These are phyloP conservation scores for Hippocampus kuda DNA, from an alignment of 2,797 vertebrate species.

Conservation along the genomic window DNA sequence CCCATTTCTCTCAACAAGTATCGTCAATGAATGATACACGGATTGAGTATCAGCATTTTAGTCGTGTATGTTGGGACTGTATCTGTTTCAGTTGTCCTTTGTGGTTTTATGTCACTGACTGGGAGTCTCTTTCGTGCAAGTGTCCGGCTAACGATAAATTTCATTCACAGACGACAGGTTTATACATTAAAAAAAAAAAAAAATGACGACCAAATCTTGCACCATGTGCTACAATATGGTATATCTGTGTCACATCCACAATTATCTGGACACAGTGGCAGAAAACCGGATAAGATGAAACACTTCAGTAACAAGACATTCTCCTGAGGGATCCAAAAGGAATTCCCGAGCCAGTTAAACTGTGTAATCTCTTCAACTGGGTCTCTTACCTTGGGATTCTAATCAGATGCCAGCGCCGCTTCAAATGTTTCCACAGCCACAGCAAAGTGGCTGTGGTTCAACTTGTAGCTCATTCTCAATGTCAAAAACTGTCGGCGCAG, in stretches of 20 bases:
- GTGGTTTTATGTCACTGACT: neutral
- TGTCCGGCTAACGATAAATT: neutral
- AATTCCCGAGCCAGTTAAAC: neutral
- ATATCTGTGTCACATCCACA: neutral
- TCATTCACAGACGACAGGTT: neutral
- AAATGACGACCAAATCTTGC: neutral
- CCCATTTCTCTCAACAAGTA: neutral
- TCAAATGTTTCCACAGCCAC: neutral
- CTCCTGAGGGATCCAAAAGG: neutral
- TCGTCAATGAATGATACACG: no score
- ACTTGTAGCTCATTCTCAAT: neutral
- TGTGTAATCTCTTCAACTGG: neutral
- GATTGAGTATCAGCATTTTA: neutral
- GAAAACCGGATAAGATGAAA: neutral
- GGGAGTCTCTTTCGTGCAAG: neutral
- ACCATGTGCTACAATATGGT: neutral
- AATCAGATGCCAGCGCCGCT: neutral
- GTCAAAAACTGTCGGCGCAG: neutral
- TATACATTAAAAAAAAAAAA: neutral
- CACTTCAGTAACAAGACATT: neutral
- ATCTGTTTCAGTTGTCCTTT: neutral
- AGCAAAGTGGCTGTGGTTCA: neutral
- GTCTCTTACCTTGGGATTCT: slow-evolving; percentile 4
- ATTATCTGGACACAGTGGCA: slow-evolving; percentile 1
- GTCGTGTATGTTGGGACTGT: neutral